A percentile compares a stretch with the other conserved stretches of the same genome.
phyloP scores from a whole-genome alignment of 2,888 invertebrate genomes.

The Agriopis marginaria region DNA sequence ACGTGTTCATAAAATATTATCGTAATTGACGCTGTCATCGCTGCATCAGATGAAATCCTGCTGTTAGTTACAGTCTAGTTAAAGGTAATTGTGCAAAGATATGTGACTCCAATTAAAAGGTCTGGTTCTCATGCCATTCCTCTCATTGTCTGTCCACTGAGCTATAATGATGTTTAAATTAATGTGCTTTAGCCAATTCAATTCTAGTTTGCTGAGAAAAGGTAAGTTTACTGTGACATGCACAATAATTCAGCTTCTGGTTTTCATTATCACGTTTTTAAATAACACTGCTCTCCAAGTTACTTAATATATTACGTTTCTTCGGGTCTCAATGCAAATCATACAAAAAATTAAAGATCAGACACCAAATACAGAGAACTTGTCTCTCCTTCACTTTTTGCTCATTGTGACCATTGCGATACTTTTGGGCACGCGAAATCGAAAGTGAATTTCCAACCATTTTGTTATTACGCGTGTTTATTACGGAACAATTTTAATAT shows the following conservation, averaged over 20 bases:
- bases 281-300: not conserved
- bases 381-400: constrained; percentile 34
- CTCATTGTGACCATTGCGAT: constrained; percentile 26
- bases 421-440: constrained; percentile 41
- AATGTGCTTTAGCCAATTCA: constrained; percentile 18
- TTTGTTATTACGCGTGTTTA: constrained; percentile 38
- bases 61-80: constrained; percentile 46
- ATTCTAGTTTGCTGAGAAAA: not conserved
- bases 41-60: constrained; percentile 37
- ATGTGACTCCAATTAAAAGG: constrained; percentile 26
- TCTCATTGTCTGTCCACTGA: not conserved
- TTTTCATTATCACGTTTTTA: not conserved
- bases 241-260: not conserved
- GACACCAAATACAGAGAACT: constrained; percentile 34
- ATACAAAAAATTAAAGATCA: constrained; percentile 32
- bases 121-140: constrained; percentile 36
- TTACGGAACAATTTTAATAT: constrained; percentile 41
- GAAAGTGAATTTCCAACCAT: constrained; percentile 51
- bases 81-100: constrained; percentile 23
- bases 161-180: constrained; percentile 3
- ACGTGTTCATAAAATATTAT: constrained; percentile 47
- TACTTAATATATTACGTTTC: constrained; percentile 10
- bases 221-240: too few relatives aligned
- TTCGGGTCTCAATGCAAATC: constrained; percentile 4
- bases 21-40: constrained; percentile 47